Evolutionary conservation across 2,888 invertebrate species (phyloP).

Genomic region (Hymenopus coronatus): DNA sequence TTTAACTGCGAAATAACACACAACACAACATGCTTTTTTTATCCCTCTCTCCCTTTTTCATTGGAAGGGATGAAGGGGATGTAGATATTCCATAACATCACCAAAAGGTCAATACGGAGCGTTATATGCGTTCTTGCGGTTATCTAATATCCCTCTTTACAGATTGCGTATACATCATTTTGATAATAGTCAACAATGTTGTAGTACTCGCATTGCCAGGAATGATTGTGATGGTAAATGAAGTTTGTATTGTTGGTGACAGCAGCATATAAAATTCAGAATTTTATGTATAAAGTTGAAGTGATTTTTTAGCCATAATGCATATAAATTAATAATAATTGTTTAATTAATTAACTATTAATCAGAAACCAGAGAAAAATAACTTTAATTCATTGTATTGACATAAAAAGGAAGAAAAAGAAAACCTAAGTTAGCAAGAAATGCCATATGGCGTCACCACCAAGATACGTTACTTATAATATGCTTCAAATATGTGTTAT

Average conservation of each 20-base stretch:
- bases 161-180: neutral
- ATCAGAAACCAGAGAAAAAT: no score
- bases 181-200: neutral
- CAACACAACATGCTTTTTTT: neutral
- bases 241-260: neutral
- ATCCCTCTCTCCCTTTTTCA: neutral
- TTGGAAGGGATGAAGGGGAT: neutral
- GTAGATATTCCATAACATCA: neutral
- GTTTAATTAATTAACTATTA: no score
- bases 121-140: neutral
- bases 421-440: no score
- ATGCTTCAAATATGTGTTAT: no score
- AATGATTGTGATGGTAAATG: neutral
- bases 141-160: neutral
- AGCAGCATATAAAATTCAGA: no score
- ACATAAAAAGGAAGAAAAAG: no score
- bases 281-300: no score
- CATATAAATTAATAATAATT: no score
- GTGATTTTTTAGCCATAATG: no score
- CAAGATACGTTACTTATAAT: no score
- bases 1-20: slow-evolving; percentile 4
- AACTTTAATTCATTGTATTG: no score
- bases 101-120: neutral
- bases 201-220: neutral
- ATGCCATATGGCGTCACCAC: no score